A percentile compares a stretch with the other conserved stretches of the same genome.
Evolutionary conservation across 2,113 vertebrate genomes (phyloP).

Genomic region (Mungos mungo): DNA sequence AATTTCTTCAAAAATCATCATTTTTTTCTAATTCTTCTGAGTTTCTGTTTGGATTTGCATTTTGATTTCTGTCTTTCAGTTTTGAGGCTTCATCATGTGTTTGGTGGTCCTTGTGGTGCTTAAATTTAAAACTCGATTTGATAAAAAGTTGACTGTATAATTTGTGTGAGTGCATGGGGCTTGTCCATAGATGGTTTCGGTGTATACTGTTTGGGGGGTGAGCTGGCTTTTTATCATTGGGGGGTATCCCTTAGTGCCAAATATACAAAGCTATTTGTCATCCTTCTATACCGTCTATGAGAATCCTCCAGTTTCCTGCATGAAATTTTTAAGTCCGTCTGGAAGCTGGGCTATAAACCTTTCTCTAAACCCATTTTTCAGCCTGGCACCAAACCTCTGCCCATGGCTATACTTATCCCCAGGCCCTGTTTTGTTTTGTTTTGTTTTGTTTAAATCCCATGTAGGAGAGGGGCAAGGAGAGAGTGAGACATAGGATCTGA

Average conservation of each 20-base stretch:
- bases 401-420: background rate
- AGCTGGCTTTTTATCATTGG: background rate
- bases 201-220: background rate
- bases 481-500: too few relatives aligned
- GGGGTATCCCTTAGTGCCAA: rapidly evolving
- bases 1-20: background rate
- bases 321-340: background rate
- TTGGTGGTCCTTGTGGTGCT: background rate
- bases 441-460: too few relatives aligned
- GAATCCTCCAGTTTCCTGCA: background rate
- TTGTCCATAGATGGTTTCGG: background rate
- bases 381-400: background rate
- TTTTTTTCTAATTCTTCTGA: background rate
- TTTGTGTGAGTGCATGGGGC: background rate
- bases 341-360: background rate
- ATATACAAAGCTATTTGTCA: background rate
- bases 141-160: background rate
- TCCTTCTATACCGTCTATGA: background rate
- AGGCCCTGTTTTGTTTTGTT: too few relatives aligned
- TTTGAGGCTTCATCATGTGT: background rate
- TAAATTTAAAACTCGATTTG: background rate
- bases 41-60: background rate
- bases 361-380: background rate
- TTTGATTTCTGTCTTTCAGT: background rate
- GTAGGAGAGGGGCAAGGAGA: too few relatives aligned